Percentiles rank a stretch among this genome's conserved stretches.
Evolutionary conservation across 2,888 invertebrate genomes (phyloP).

Genomic region (Cosmia pyralina): DNA sequence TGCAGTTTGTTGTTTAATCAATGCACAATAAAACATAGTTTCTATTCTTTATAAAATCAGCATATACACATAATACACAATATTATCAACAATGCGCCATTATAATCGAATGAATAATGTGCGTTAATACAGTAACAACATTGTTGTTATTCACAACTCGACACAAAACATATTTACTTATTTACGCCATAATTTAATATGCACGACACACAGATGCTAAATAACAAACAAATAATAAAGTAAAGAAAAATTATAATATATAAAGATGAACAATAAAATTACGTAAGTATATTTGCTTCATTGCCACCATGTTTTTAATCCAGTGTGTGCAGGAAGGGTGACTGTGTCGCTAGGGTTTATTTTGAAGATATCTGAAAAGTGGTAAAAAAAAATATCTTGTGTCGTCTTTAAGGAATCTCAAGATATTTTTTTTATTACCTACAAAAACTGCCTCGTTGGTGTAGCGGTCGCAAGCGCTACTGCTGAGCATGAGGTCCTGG

Average conservation of each 20-base stretch:
- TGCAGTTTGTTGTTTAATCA: constrained; percentile 7
- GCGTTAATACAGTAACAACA: constrained; percentile 31
- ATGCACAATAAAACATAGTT: constrained; percentile 2
- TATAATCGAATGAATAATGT: constrained; percentile 40
- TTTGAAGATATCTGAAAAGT: too few species aligned
- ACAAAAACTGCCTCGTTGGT: too few species aligned
- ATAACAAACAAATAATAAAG: constrained; percentile 26
- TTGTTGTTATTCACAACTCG: constrained; percentile 40
- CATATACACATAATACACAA: not conserved
- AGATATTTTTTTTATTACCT: too few species aligned
- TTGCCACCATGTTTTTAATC: not conserved
- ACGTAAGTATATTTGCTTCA: not conserved
- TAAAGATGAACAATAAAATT: constrained; percentile 10
- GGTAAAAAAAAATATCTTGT: too few species aligned
- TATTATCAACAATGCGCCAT: constrained; percentile 40
- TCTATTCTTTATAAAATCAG: constrained; percentile 4
- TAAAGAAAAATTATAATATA: not conserved
- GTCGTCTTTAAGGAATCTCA: too few species aligned
- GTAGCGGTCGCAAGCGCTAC: too few species aligned
- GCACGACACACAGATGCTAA: constrained; percentile 42
- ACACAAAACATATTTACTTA: constrained; percentile 46
- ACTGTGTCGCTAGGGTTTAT: too few species aligned
- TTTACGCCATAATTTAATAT: constrained; percentile 38
- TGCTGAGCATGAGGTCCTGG: too few species aligned
- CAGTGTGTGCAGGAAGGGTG: too few species aligned